Conservation (phyloP, 2,113 vertebrate genomes). For the Arizona elegans region DNA sequence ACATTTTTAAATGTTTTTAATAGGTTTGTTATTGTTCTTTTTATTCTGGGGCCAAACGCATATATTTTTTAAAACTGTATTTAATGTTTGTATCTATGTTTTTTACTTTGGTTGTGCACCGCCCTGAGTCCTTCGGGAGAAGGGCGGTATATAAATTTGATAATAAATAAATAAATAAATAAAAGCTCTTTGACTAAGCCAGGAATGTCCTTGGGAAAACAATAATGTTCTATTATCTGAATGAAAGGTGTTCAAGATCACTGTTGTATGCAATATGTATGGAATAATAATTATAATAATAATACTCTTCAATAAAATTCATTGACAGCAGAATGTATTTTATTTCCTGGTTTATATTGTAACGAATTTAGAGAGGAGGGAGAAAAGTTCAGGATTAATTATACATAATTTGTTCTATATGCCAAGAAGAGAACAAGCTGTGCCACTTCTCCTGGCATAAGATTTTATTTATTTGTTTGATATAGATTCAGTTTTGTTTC, state of each 20-base stretch:
- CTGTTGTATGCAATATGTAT: neutral
- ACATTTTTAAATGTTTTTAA: too few species aligned
- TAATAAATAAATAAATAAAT: too few species aligned
- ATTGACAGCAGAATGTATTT: neutral
- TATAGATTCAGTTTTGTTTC: neutral
- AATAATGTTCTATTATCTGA: neutral
- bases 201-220: neutral
- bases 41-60: too few species aligned
- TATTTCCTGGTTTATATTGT: neutral
- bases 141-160: too few species aligned
- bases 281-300: neutral
- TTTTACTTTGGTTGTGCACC: too few species aligned
- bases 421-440: neutral
- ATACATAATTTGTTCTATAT: neutral
- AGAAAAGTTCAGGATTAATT: neutral
- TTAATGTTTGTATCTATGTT: too few species aligned
- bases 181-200: neutral
- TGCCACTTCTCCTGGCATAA: neutral
- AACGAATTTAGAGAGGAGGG: fast-evolving
- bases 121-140: too few species aligned
- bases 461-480: neutral
- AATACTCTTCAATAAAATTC: neutral
- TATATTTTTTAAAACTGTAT: too few species aligned
- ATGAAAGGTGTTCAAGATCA: neutral
- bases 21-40: too few species aligned